Evolutionary conservation across 2,113 vertebrate genomes (phyloP).

Genomic region (Semnornis frantzii): DNA sequence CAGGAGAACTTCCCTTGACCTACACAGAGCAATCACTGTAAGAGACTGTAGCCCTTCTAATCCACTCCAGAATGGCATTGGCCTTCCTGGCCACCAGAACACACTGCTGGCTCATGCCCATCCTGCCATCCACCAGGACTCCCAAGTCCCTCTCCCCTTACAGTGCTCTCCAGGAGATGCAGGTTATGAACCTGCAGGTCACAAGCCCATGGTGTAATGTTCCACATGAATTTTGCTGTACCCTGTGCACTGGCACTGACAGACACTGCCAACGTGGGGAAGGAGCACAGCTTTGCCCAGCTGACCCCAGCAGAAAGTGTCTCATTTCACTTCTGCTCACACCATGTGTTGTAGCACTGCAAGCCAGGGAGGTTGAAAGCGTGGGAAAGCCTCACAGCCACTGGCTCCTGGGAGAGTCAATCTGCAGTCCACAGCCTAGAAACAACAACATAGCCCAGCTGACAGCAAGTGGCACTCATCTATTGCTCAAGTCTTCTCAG

Average conservation of each 20-base stretch:
- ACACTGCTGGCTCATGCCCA: too few species aligned
- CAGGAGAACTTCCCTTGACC: too few species aligned
- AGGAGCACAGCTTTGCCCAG: constrained; percentile 1
- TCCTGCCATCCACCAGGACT: too few species aligned
- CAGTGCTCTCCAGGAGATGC: background rate
- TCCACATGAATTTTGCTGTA: background rate
- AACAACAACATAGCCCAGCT: constrained; percentile 52
- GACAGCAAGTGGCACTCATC: constrained; percentile 19
- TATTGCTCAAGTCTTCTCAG: constrained; percentile 62
- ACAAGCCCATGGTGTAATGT: background rate
- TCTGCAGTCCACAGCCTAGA: constrained; percentile 13
- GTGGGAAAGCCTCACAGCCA: constrained; percentile 32
- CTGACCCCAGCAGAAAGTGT: constrained; percentile 12
- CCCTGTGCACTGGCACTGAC: background rate
- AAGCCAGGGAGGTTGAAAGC: constrained; percentile 48
- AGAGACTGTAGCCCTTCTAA: too few species aligned
- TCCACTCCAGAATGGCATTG: too few species aligned
- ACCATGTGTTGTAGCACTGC: background rate
- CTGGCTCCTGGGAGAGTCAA: constrained; percentile 30
- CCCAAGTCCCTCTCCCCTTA: too few species aligned
- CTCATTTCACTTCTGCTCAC: constrained; percentile 53
- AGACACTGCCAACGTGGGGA: background rate
- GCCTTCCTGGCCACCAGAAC: too few species aligned
- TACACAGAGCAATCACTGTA: too few species aligned
- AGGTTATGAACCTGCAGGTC: background rate